Percentiles rank a stretch among this genome's conserved stretches.
phyloP scores from a whole-genome alignment of 1,140 invertebrate species.

The Littorina saxatilis region DNA sequence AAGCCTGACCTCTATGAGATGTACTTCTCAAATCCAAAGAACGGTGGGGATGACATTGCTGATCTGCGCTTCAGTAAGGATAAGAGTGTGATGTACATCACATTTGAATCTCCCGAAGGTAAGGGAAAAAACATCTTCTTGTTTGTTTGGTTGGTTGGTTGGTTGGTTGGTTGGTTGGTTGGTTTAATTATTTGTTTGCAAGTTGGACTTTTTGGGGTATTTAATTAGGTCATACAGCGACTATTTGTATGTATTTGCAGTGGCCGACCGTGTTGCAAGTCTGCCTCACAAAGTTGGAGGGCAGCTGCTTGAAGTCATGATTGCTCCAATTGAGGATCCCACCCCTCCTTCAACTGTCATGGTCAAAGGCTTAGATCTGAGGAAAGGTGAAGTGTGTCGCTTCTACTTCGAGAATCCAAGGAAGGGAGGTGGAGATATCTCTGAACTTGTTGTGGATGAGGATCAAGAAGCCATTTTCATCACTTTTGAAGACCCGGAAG shows the following conservation, averaged over 20 bases:
- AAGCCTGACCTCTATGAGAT: constrained; percentile 6
- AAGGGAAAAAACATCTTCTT: too few species aligned
- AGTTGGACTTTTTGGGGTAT: too few species aligned
- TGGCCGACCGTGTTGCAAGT: constrained; percentile 8
- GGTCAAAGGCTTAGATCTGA: background rate
- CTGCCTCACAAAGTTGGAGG: background rate
- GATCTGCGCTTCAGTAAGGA: background rate
- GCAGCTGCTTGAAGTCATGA: constrained; percentile 9
- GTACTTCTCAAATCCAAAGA: constrained; percentile 37
- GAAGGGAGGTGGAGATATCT: constrained; percentile 49
- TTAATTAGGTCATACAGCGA: too few species aligned
- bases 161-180: too few species aligned
- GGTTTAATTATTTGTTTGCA: too few species aligned
- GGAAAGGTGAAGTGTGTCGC: background rate
- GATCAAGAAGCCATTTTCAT: constrained; percentile 34
- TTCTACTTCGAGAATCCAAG: constrained; percentile 53
- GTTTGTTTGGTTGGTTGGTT: too few species aligned
- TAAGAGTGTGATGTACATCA: constrained; percentile 30
- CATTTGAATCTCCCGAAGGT: constrained; percentile 34
- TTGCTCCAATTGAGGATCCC: constrained; percentile 11
- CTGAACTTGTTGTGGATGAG: constrained; percentile 40
- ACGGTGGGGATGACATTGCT: constrained; percentile 13
- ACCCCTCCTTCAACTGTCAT: constrained; percentile 12
- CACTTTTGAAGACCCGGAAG: constrained; percentile 52
- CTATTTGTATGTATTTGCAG: too few species aligned